Evolutionary conservation across 1,140 invertebrate genomes (phyloP).

Genomic region (Habropoda laboriosa): DNA sequence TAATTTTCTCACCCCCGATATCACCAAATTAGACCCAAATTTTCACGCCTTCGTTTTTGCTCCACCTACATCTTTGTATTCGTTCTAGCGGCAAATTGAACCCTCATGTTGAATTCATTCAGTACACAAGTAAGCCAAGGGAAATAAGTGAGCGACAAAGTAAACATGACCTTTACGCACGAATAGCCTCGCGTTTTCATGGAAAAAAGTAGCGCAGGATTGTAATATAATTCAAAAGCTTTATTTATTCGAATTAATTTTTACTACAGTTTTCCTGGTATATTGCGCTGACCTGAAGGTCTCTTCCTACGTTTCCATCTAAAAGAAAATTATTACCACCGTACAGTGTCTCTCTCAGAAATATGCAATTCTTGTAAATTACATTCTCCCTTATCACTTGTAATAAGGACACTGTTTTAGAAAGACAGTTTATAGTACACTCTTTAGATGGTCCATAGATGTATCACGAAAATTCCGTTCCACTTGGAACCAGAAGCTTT

Average conservation of each 20-base stretch:
- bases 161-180: constrained; percentile 8
- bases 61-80: neutral
- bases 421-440: too few relatives aligned
- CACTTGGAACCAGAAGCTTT: neutral
- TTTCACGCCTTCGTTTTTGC: too few relatives aligned
- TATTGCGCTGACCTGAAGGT: neutral
- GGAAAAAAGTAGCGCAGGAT: too few relatives aligned
- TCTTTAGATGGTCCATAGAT: too few relatives aligned
- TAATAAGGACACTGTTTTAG: too few relatives aligned
- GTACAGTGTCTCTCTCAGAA: too few relatives aligned
- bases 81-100: neutral
- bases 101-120: constrained; percentile 30
- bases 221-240: neutral
- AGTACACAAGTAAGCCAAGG: neutral
- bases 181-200: neutral
- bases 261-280: neutral
- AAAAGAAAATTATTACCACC: too few relatives aligned
- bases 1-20: too few relatives aligned
- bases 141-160: constrained; percentile 5
- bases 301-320: too few relatives aligned
- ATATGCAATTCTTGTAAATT: too few relatives aligned
- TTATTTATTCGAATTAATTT: neutral
- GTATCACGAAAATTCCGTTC: neutral
- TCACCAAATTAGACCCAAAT: too few relatives aligned
- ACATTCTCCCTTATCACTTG: too few relatives aligned